A percentile compares a stretch with the other conserved stretches of the same genome.
phyloP scores from a whole-genome alignment of 2,888 invertebrate genomes.

The Andrena dorsata region DNA sequence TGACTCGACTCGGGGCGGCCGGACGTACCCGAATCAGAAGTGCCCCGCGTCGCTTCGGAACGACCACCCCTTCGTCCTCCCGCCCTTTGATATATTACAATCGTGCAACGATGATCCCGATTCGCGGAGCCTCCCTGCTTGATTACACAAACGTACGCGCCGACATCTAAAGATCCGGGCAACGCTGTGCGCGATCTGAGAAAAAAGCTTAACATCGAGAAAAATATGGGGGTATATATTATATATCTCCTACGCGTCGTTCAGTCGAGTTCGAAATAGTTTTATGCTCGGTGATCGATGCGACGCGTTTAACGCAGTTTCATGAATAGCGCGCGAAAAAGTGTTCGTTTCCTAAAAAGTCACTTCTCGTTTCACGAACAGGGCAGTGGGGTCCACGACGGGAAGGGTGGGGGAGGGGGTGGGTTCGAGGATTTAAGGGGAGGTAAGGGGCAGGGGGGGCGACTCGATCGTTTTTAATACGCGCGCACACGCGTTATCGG shows the following conservation, averaged over 20 bases:
- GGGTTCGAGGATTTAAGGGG: too few relatives aligned
- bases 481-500: conserved; percentile 19
- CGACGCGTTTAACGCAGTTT: conserved; percentile 57
- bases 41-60: conserved; percentile 37
- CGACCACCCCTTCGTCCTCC: conserved; percentile 31
- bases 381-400: background rate
- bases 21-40: conserved; percentile 47
- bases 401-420: background rate
- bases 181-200: conserved; percentile 76
- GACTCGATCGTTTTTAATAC: conserved; percentile 66
- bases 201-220: conserved; percentile 83
- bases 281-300: conserved; percentile 59
- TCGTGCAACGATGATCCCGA: conserved; percentile 39
- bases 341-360: conserved; percentile 76
- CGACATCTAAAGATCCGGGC: conserved; percentile 51
- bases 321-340: conserved; percentile 60
- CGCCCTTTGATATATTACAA: conserved; percentile 25
- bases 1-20: conserved; percentile 26
- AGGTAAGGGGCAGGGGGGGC: conserved; percentile 39
- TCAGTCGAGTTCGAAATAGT: conserved; percentile 81
- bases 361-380: conserved; percentile 74
- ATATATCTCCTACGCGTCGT: conserved; percentile 74
- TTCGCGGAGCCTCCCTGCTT: conserved; percentile 20
- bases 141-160: conserved; percentile 50
- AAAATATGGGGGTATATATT: conserved; percentile 82